phyloP scores from a whole-genome alignment of 2,797 vertebrate genomes.

The Orientallactaga sibirica region DNA sequence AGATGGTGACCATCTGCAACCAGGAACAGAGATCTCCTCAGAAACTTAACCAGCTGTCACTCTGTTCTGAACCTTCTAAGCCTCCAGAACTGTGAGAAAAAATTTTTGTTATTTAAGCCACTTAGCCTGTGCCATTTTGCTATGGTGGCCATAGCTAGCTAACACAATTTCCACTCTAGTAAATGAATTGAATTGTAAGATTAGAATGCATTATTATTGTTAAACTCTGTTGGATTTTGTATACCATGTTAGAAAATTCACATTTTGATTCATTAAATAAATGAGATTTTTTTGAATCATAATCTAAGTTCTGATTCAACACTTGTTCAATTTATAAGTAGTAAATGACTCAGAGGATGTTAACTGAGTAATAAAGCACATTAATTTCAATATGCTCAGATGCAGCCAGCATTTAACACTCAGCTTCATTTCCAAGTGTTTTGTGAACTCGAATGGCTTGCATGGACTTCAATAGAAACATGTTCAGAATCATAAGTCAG shows the following conservation, averaged over 20 bases:
- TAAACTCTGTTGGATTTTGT: slow-evolving; percentile 40
- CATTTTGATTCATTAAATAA: slow-evolving; percentile 31
- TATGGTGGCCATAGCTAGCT: background rate
- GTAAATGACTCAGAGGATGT: slow-evolving; percentile 53
- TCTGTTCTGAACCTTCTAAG: background rate
- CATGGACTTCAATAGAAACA: slow-evolving; percentile 20
- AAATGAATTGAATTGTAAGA: slow-evolving; percentile 37
- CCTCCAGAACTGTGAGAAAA: background rate
- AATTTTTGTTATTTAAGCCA: background rate
- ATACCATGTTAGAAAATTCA: slow-evolving; percentile 49
- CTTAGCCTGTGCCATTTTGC: background rate
- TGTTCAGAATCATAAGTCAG: background rate
- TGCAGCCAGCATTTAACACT: background rate
- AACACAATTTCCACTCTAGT: background rate
- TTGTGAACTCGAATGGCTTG: slow-evolving; percentile 33
- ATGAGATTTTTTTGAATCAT: slow-evolving; percentile 52
- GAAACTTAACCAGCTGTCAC: background rate
- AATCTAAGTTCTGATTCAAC: slow-evolving; percentile 52
- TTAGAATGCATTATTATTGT: slow-evolving; percentile 29
- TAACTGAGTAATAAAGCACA: slow-evolving; percentile 50
- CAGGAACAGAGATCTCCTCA: background rate
- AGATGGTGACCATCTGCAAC: background rate
- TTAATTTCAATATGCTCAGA: slow-evolving; percentile 27
- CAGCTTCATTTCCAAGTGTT: slow-evolving; percentile 47
- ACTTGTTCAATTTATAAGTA: slow-evolving; percentile 53